A percentile compares a stretch with the other conserved stretches of the same genome.
These are phyloP conservation scores for Choreutis nemorana DNA, from an alignment of 2,888 invertebrate genomes.

Conservation along the genomic window DNA sequence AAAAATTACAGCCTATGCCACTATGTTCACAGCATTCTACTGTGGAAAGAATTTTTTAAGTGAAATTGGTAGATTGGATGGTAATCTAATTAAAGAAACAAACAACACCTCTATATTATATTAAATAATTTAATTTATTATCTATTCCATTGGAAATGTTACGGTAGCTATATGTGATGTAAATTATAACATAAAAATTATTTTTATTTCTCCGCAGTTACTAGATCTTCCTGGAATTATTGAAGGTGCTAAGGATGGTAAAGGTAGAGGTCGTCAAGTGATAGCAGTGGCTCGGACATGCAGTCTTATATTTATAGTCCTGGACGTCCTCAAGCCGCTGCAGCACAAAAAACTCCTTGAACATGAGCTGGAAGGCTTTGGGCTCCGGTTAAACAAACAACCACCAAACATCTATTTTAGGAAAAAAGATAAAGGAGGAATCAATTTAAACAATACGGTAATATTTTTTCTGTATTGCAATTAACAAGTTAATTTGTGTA, in stretches of 20 bases:
- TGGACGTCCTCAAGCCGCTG: constrained; percentile 97
- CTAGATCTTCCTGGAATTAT: constrained; percentile 99
- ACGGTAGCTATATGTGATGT: no score
- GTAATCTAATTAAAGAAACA: no score
- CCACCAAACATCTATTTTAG: constrained; percentile 97
- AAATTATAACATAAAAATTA: no score
- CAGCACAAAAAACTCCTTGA: constrained; percentile 96
- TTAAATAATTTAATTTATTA: no score
- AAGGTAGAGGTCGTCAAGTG: constrained; percentile 97
- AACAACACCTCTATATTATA: no score
- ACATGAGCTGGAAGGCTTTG: constrained; percentile 99
- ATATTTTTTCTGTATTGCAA: no score
- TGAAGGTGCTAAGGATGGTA: constrained; percentile 99
- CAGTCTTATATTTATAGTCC: constrained; percentile 95
- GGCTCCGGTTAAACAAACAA: constrained; percentile 92
- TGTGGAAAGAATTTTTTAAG: no score
- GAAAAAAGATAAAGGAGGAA: constrained; percentile 98
- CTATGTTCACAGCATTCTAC: no score
- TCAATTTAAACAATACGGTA: constrained; percentile 93
- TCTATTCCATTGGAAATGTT: no score
- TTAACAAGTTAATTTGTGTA: no score
- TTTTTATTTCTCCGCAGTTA: constrained; percentile 71
- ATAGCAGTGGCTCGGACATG: constrained; percentile 99
- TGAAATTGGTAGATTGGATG: no score
- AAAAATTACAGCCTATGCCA: no score